These are phyloP conservation scores for Diloba caeruleocephala DNA, from an alignment of 2,888 invertebrate genomes.

Conservation along the genomic window DNA sequence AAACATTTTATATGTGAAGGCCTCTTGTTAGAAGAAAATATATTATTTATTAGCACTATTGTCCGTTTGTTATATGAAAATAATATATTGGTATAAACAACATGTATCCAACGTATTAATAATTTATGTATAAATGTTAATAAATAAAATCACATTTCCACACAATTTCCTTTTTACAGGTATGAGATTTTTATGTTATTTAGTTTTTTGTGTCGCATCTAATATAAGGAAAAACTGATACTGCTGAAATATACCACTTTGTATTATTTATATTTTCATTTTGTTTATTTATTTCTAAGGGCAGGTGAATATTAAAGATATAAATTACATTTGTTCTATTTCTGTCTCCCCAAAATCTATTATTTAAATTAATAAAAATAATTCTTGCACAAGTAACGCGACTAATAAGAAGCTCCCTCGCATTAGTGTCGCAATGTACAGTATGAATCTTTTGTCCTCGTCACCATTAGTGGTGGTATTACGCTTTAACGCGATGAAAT, in stretches of 20 bases:
- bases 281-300: conserved; percentile 51
- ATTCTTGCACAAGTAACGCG: too few species aligned
- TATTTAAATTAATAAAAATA: too few species aligned
- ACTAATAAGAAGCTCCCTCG: too few species aligned
- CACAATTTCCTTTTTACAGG: conserved; percentile 16
- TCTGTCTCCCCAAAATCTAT: background rate
- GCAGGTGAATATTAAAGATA: conserved; percentile 49
- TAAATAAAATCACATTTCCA: conserved; percentile 15
- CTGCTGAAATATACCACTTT: conserved; percentile 41
- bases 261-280: conserved; percentile 53
- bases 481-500: too few species aligned
- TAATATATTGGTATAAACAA: conserved; percentile 19
- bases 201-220: conserved; percentile 32
- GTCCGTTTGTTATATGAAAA: conserved; percentile 20
- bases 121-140: conserved; percentile 17
- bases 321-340: conserved; percentile 34
- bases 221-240: conserved; percentile 52
- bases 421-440: too few species aligned
- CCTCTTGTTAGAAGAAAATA: conserved; percentile 34
- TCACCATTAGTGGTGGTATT: too few species aligned
- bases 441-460: too few species aligned
- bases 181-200: conserved; percentile 38
- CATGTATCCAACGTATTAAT: conserved; percentile 8
- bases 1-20: conserved; percentile 13
- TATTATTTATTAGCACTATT: conserved; percentile 22